Conservation (phyloP, 2,113 vertebrate species). For the Oceanodroma tethys region DNA sequence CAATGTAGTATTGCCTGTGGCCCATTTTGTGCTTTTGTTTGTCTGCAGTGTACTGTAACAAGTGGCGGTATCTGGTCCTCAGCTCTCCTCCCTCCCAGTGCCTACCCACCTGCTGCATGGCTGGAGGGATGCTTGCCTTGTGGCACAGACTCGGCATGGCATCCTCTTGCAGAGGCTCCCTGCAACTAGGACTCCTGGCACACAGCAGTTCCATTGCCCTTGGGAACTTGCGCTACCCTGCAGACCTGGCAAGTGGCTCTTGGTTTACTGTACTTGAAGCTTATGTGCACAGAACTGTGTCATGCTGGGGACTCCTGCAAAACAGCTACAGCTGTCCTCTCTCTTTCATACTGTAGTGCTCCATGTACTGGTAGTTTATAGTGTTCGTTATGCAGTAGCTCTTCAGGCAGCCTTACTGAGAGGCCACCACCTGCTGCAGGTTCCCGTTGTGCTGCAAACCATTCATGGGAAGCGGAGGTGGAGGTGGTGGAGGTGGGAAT, state of each 20-base stretch:
- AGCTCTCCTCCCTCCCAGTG: background rate
- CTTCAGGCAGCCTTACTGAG: conserved; percentile 29
- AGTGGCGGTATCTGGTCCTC: background rate
- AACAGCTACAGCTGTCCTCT: background rate
- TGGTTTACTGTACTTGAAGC: background rate
- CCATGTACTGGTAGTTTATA: background rate
- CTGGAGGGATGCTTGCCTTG: background rate
- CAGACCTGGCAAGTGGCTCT: background rate
- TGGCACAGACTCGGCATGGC: background rate
- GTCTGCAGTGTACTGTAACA: background rate
- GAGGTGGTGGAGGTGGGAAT: conserved; percentile 72
- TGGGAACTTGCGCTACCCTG: background rate
- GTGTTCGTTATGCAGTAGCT: background rate
- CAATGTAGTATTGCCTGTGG: background rate
- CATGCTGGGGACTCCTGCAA: background rate
- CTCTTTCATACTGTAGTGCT: background rate
- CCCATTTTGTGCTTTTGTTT: background rate
- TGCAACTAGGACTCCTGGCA: background rate
- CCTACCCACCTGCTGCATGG: background rate
- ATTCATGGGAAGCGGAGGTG: conserved; percentile 64
- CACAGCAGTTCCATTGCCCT: background rate
- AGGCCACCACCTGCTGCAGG: conserved; percentile 85
- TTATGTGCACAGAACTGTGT: background rate
- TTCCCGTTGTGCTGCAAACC: conserved; percentile 80
- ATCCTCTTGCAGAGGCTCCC: background rate